A percentile compares a stretch with the other conserved stretches of the same genome.
Evolutionary conservation across 2,888 invertebrate species (phyloP).

Genomic region (Hartigia nigra): DNA sequence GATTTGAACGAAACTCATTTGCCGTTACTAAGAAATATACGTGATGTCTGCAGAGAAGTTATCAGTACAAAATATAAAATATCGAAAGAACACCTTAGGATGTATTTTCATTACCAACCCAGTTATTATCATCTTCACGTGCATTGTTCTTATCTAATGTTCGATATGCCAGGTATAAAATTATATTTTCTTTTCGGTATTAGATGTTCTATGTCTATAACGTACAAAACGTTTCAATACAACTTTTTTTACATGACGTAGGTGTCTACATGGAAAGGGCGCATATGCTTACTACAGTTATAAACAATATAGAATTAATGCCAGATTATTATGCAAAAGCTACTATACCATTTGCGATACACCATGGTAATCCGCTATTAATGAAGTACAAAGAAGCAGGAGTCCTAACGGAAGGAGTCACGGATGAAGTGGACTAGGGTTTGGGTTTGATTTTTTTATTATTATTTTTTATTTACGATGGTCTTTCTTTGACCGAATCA

Average conservation of each 20-base stretch:
- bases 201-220: neutral
- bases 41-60: constrained; percentile 77
- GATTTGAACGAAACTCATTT: constrained; percentile 84
- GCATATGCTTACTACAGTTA: constrained; percentile 88
- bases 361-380: constrained; percentile 81
- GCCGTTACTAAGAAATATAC: constrained; percentile 84
- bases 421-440: neutral
- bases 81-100: constrained; percentile 76
- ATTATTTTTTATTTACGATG: neutral
- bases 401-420: constrained; percentile 50
- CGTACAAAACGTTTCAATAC: neutral
- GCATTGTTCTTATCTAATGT: constrained; percentile 86
- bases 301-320: constrained; percentile 87
- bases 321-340: constrained; percentile 86
- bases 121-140: constrained; percentile 97
- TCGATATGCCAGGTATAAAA: constrained; percentile 77
- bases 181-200: constrained; percentile 11
- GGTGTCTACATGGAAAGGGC: constrained; percentile 87
- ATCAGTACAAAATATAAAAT: constrained; percentile 83
- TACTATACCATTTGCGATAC: constrained; percentile 82
- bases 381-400: constrained; percentile 73
- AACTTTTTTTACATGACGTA: constrained; percentile 36
- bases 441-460: neutral
- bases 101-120: constrained; percentile 95
- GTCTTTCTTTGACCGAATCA: neutral